Conservation (phyloP, 2,113 vertebrate genomes). For the Trinectes maculatus region DNA sequence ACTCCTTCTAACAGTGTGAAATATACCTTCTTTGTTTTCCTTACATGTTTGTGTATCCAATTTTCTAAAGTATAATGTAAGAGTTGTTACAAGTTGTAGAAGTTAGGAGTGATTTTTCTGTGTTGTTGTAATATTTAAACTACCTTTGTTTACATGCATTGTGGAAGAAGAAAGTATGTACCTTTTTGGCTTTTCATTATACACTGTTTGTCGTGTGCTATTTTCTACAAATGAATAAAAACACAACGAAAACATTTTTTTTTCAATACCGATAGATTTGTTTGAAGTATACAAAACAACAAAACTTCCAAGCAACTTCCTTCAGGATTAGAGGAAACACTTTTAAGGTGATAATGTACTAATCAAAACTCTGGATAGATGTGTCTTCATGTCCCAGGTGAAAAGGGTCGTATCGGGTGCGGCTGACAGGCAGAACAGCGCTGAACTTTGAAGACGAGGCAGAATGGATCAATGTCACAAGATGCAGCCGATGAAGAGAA, state of each 20-base stretch:
- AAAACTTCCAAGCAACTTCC: neutral
- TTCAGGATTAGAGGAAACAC: no score
- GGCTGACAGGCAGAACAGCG: no score
- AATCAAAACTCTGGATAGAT: no score
- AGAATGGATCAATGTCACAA: no score
- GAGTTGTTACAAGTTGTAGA: conserved; percentile 12
- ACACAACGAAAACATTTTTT: conserved; percentile 14
- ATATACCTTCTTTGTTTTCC: conserved; percentile 15
- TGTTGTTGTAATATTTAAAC: conserved; percentile 46
- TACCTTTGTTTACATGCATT: conserved; percentile 29
- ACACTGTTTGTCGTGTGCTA: conserved; percentile 34
- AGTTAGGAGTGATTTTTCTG: conserved; percentile 10
- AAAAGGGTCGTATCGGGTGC: no score
- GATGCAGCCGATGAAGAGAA: no score
- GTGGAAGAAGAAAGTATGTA: conserved; percentile 22
- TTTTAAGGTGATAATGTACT: no score
- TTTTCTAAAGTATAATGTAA: conserved; percentile 24
- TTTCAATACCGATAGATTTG: no score
- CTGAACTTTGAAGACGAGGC: no score
- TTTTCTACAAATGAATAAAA: conserved; percentile 68
- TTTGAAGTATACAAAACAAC: neutral
- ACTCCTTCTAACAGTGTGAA: conserved; percentile 34
- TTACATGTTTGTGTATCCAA: conserved; percentile 6
- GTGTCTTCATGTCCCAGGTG: no score
- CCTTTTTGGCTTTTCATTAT: conserved; percentile 23